A percentile compares a stretch with the other conserved stretches of the same genome.
phyloP scores from a whole-genome alignment of 2,888 invertebrate genomes.

The Antheraea yamamai region DNA sequence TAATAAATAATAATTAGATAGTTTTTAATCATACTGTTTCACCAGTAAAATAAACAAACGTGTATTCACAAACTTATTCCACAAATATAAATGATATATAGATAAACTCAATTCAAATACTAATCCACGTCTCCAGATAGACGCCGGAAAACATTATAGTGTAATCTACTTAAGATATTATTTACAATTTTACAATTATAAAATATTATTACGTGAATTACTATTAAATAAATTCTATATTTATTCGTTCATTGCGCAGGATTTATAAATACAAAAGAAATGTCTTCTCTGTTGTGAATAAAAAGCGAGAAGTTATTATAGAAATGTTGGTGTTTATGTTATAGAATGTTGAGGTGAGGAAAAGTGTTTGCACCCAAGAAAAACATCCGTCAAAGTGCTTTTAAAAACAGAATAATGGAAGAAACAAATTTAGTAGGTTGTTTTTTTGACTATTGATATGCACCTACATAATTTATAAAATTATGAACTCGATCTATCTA shows the following conservation, averaged over 20 bases:
- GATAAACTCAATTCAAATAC: background rate
- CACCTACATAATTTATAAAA: too few species aligned
- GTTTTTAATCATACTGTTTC: background rate
- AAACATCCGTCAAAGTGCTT: background rate
- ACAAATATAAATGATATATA: background rate
- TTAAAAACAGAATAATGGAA: too few species aligned
- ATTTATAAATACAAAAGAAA: background rate
- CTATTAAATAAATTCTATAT: slow-evolving; percentile 76
- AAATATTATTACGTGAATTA: slow-evolving; percentile 31
- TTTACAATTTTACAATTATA: slow-evolving; percentile 51
- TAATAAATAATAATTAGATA: background rate
- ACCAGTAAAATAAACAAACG: background rate
- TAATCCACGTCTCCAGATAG: background rate
- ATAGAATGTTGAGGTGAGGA: too few species aligned
- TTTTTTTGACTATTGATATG: too few species aligned
- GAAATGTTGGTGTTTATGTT: too few species aligned
- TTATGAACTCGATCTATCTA: too few species aligned
- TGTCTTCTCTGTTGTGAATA: too few species aligned
- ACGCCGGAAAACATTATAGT: background rate
- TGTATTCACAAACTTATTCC: background rate
- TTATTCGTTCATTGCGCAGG: slow-evolving; percentile 60
- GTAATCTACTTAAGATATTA: slow-evolving; percentile 48
- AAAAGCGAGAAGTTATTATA: too few species aligned
- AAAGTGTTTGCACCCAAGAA: background rate
- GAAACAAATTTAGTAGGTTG: too few species aligned